Evolutionary conservation across 1,140 invertebrate species (phyloP), one percentile per base, ranked within the genome.

Genomic region (Drosophila guanche): DNA sequence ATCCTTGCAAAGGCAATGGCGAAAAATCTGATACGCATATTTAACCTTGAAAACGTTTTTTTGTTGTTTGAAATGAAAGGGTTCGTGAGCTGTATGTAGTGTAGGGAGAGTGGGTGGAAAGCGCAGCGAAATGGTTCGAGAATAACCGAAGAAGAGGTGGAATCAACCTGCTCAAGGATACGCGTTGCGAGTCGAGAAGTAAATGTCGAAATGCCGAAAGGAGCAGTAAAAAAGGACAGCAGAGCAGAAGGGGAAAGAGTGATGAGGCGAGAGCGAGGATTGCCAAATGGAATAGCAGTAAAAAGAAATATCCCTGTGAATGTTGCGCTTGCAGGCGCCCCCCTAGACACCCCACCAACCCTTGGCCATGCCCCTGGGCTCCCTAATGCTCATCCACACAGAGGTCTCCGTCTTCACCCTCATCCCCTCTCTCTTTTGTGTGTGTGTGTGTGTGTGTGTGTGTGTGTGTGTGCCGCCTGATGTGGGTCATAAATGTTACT

Each of bases 401-500:
- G 16, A 37, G 50, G 16, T 14, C 0, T 42, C 27, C 37, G 8
- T 8, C 16, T 43, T 23, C 43, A 10, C 7, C 37, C 20, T 60
- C 55, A 14, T 29, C 22, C 41, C 33, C 7, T 5, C 20, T 37
- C n/a, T 20, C 10, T 20, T n/a, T n/a, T n/a, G n/a, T n/a, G n/a
- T n/a, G n/a, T n/a, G n/a, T n/a, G n/a, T n/a, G n/a, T n/a, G n/a
- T 5, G 29, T 74, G 48, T 54, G 22, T 58, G 40, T 48, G 58
- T 61, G 69, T 73, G 51, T 57, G 69, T 58, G 53, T 55, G 46
- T 52, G 55, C 62, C 54, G 52, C 59, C 80, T 88, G 83, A 88
- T 88, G 83, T 88, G 84, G 84, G 84, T 79, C 78, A 88, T 88
- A 88, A 88, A 88, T 88, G 83, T 88, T 88, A 88, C 83, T 88